Percentiles rank a stretch among this genome's conserved stretches.
Evolutionary conservation across 2,113 vertebrate species (phyloP).

Genomic region (Mohoua ochrocephala): DNA sequence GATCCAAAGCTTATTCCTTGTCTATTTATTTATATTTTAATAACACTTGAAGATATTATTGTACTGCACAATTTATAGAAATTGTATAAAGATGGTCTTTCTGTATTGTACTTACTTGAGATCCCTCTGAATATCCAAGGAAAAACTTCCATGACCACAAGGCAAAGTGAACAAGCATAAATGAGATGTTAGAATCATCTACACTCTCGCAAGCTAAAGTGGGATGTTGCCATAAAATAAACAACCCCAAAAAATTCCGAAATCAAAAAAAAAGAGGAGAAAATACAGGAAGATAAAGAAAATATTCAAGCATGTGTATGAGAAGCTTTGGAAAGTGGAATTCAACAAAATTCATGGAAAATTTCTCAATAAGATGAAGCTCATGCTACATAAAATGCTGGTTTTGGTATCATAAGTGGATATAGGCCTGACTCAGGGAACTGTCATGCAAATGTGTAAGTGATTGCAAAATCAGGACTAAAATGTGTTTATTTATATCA

Average conservation of each 20-base stretch:
- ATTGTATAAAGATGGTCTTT: not conserved
- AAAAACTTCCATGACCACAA: not conserved
- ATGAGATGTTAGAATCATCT: not conserved
- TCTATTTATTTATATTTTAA: not conserved
- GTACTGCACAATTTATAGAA: not conserved
- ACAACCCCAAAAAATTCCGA: not conserved
- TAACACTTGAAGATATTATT: not conserved
- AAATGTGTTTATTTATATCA: not conserved
- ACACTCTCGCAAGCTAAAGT: not conserved
- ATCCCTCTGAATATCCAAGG: not conserved
- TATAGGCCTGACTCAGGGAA: not conserved
- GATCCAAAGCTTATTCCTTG: not conserved
- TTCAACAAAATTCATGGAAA: not conserved
- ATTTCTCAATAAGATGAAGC: not conserved
- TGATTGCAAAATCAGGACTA: not conserved
- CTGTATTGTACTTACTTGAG: not conserved
- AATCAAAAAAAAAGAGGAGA: not conserved
- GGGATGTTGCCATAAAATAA: not conserved
- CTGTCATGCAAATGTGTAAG: not conserved
- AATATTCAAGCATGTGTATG: not conserved
- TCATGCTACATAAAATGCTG: not conserved
- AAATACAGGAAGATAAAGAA: not conserved
- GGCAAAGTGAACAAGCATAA: not conserved
- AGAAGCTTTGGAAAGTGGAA: not conserved
- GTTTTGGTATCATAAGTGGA: not conserved